A percentile compares a stretch with the other conserved stretches of the same genome.
Evolutionary conservation across 2,113 vertebrate species (phyloP).

Genomic region (Pagrus major): DNA sequence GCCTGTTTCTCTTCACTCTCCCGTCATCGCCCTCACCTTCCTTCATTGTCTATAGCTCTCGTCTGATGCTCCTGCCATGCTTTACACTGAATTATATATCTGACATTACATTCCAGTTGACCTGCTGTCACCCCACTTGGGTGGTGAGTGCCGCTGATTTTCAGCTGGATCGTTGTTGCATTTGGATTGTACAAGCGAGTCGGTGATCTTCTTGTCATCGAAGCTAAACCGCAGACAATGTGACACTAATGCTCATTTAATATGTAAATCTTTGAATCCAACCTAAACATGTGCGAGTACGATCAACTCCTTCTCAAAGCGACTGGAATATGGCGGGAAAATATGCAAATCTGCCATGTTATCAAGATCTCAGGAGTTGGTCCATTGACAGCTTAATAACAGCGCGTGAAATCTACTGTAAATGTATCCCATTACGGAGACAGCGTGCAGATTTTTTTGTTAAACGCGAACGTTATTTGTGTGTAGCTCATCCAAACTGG

Average conservation of each 20-base stretch:
- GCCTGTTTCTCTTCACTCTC: background rate
- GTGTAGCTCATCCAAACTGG: background rate
- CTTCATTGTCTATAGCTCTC: slow-evolving; percentile 18
- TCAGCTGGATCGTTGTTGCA: slow-evolving; percentile 16
- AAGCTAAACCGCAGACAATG: slow-evolving; percentile 27
- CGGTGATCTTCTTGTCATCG: slow-evolving; percentile 27
- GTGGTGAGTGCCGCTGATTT: slow-evolving; percentile 21
- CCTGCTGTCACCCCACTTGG: slow-evolving; percentile 35
- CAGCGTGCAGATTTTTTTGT: background rate
- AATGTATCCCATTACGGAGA: slow-evolving; percentile 19
- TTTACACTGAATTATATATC: slow-evolving; percentile 64
- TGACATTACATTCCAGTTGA: slow-evolving; percentile 62
- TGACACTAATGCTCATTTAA: slow-evolving; percentile 51
- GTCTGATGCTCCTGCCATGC: slow-evolving; percentile 25
- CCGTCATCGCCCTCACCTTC: background rate
- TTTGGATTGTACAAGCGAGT: slow-evolving; percentile 37
- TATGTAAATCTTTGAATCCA: slow-evolving; percentile 47
- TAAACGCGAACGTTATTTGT: background rate
- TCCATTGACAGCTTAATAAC: slow-evolving; percentile 36
- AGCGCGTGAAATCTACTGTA: slow-evolving; percentile 13
- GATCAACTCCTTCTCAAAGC: slow-evolving; percentile 18
- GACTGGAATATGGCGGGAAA: background rate
- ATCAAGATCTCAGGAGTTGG: slow-evolving; percentile 39
- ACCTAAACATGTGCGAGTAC: slow-evolving; percentile 3
- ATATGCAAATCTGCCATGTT: slow-evolving; percentile 28